phyloP scores from a whole-genome alignment of 2,888 invertebrate species.

The Fragum fragum region DNA sequence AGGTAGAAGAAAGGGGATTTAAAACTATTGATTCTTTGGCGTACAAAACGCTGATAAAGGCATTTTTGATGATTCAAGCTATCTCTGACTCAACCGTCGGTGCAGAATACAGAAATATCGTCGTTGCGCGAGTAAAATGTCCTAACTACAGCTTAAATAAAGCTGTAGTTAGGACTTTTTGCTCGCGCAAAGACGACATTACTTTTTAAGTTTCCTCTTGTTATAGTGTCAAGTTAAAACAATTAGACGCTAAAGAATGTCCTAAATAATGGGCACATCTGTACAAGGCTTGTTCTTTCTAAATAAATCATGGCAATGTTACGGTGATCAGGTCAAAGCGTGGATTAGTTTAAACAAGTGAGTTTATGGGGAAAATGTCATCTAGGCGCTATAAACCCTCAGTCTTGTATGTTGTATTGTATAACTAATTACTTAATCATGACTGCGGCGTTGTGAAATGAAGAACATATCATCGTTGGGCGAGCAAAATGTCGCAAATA shows the following conservation, averaged over 20 bases:
- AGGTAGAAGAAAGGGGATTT: too few relatives aligned
- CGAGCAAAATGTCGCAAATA: too few relatives aligned
- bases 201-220: background rate
- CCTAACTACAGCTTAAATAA: too few relatives aligned
- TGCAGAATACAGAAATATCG: too few relatives aligned
- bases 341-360: constrained; percentile 10
- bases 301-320: constrained; percentile 8
- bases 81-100: too few relatives aligned
- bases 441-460: background rate
- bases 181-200: too few relatives aligned
- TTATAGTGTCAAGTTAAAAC: background rate
- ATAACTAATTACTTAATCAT: constrained; percentile 4
- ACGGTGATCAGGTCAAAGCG: constrained; percentile 21
- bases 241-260: constrained; percentile 2
- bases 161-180: too few relatives aligned
- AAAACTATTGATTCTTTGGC: too few relatives aligned
- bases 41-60: too few relatives aligned
- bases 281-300: background rate
- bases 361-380: constrained; percentile 12
- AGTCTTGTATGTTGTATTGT: background rate
- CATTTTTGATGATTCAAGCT: too few relatives aligned
- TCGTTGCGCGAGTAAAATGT: too few relatives aligned
- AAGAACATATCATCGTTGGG: too few relatives aligned
- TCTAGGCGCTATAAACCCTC: background rate
- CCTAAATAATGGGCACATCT: background rate